Evolutionary conservation across 2,113 vertebrate genomes (phyloP), one percentile per base, ranked within the genome.

Genomic region (Hippocampus comes): DNA sequence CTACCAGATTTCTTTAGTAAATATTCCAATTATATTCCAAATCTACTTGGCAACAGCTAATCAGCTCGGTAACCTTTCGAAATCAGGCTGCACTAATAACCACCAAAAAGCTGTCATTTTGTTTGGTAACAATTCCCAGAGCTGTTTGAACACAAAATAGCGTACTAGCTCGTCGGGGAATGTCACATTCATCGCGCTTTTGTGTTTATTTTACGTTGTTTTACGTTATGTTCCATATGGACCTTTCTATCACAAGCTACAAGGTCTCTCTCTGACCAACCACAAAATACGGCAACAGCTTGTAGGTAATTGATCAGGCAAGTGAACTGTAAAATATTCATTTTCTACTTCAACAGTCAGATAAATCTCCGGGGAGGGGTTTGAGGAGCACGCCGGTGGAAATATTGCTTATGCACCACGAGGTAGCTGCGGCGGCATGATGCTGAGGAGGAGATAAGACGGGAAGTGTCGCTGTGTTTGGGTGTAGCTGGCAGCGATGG

Each of bases 261-360:
- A 91, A 92, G 91, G 73, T 20, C 82, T 84, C 89, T 94, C 92
- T 95, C 92, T 92, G 89, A 94, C 93, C 92, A 91, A 93, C 94
- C 94, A 94, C 95, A 94, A 95, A 96, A 95, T 96, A 93, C 93
- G 92, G 94, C 94, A 95, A 95, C 95, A 97, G 96, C 96, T 98
- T 98, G 97, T 96, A 97, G 94, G 96, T 97, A 98, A 99, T 98
- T 98, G 96, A 99, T 99, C 95, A 98, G 96, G 94, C 95, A 97
- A 98, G 95, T 96, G 95, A 97, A 98, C 94, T 98, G 96, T 98
- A 98, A 98, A 98, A 98, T 98, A 99, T 98, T 98, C 94, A 99
- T 99, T 99, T 99, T 98, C 96, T 98, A 96, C 97, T 98, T 97
- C 95, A 99, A 95, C 95, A 96, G 94, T 92, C 95, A 97, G 96